These are phyloP conservation scores for Eira barbara DNA, from an alignment of 2,113 vertebrate genomes.

Conservation along the genomic window DNA sequence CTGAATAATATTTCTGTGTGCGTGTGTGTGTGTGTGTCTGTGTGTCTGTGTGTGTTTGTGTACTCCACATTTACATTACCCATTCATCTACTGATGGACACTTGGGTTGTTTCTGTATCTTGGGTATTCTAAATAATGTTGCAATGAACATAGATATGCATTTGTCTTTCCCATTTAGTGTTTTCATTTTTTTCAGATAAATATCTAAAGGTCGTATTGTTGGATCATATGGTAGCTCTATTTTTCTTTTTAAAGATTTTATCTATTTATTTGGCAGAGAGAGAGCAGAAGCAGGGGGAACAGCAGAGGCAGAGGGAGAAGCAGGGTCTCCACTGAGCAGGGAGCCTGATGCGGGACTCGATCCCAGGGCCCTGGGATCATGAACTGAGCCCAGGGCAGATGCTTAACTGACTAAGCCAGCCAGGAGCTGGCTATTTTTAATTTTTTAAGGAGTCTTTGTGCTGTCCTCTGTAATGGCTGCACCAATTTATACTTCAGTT, in stretches of 20 bases:
- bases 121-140: not conserved
- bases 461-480: not conserved
- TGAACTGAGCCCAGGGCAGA: no score
- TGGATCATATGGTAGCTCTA: not conserved
- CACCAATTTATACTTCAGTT: not conserved
- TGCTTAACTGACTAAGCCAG: not conserved
- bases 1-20: not conserved
- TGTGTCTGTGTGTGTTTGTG: not conserved
- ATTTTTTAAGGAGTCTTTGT: not conserved
- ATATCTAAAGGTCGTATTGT: not conserved
- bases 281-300: no score
- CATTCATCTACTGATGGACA: not conserved
- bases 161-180: not conserved
- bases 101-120: not conserved
- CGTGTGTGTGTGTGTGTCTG: not conserved
- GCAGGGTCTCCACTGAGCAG: no score
- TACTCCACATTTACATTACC: not conserved
- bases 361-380: no score
- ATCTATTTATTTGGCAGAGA: no score
- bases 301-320: no score
- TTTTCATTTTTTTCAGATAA: not conserved
- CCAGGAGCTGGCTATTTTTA: not conserved
- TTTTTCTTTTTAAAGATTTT: not conserved
- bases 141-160: not conserved
- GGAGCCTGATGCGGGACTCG: fast-evolving